Conservation (phyloP, 2,888 invertebrate species). For the Drosophila parthenogenetica region DNA sequence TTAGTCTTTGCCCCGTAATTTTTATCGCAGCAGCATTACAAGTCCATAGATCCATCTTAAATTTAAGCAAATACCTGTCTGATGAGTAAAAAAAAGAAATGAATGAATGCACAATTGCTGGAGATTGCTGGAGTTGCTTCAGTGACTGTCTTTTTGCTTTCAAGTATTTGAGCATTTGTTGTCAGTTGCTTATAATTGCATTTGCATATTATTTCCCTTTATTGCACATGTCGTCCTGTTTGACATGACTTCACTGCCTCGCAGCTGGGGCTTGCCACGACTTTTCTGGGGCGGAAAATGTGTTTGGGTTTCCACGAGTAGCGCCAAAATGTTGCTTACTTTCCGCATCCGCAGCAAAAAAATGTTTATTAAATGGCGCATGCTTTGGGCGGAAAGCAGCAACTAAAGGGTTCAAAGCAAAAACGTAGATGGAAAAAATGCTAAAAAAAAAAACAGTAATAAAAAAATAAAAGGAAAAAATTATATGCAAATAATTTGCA, state of each 20-base stretch:
- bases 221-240: conserved; percentile 75
- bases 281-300: background rate
- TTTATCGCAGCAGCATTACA: conserved; percentile 60
- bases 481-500: conserved; percentile 73
- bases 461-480: conserved; percentile 24
- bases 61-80: conserved; percentile 21
- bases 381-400: conserved; percentile 60
- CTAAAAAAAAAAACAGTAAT: background rate
- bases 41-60: conserved; percentile 29
- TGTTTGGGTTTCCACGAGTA: background rate
- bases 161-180: conserved; percentile 35
- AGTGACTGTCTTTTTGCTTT: background rate
- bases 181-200: conserved; percentile 75
- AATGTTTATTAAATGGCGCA: conserved; percentile 73
- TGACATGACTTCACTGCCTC: conserved; percentile 65
- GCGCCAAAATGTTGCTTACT: conserved; percentile 26
- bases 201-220: conserved; percentile 80
- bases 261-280: conserved; percentile 1
- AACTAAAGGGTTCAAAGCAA: conserved; percentile 54
- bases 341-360: conserved; percentile 34
- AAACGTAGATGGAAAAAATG: conserved; percentile 45
- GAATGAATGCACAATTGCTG: conserved; percentile 1
- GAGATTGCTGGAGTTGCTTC: background rate
- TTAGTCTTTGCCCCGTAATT: conserved; percentile 55
- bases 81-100: background rate